A percentile compares a stretch with the other conserved stretches of the same genome.
These are phyloP conservation scores for Epizoanthus stellaris DNA, from an alignment of 92 coral and sea anemone species.

Conservation along the genomic window DNA sequence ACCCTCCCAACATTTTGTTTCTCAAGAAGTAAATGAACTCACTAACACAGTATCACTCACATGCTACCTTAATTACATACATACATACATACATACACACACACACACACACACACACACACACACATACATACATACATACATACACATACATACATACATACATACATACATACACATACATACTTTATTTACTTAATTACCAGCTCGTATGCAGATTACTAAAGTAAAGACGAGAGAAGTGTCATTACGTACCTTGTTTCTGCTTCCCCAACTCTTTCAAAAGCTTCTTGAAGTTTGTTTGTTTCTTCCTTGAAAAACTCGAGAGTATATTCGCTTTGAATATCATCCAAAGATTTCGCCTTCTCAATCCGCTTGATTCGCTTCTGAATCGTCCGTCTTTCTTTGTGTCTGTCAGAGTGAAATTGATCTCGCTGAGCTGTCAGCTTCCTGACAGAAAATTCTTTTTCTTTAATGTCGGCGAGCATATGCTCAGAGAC, in stretches of 20 bases:
- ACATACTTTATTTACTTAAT: no score
- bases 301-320: constrained; percentile 78
- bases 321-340: constrained; percentile 79
- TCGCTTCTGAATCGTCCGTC: constrained; percentile 70
- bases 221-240: not conserved
- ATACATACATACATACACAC: no score
- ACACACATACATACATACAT: no score
- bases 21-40: no score
- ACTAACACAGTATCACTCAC: no score
- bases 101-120: no score
- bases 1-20: not conserved
- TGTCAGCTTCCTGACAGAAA: constrained; percentile 64
- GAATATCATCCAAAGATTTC: constrained; percentile 72
- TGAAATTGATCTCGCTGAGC: constrained; percentile 80
- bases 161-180: no score
- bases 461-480: constrained; percentile 77
- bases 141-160: no score
- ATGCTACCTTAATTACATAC: no score
- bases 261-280: constrained; percentile 82
- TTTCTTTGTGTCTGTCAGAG: constrained; percentile 76
- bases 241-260: constrained; percentile 51
- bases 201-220: no score
- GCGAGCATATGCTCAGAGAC: constrained; percentile 81
- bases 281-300: constrained; percentile 83
- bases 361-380: constrained; percentile 70